A percentile compares a stretch with the other conserved stretches of the same genome.
phyloP scores from a whole-genome alignment of 2,113 vertebrate genomes.

The Macquaria australasica region DNA sequence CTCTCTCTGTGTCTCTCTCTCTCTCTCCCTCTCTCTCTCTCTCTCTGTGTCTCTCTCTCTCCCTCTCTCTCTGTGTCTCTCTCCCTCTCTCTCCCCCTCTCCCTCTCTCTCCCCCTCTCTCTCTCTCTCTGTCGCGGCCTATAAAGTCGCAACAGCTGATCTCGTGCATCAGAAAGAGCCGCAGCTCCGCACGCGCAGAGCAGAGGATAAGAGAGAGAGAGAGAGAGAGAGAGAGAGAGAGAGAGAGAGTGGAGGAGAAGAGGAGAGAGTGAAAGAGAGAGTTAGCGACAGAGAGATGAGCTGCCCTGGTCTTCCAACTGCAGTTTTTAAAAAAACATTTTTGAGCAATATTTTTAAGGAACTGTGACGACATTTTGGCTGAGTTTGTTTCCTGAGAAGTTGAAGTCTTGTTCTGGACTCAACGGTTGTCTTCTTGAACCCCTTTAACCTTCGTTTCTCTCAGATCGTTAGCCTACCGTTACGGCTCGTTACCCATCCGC shows the following conservation, averaged over 20 bases:
- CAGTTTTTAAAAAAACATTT: constrained; percentile 11
- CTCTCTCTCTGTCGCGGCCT: constrained; percentile 65
- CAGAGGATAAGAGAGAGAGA: constrained; percentile 39
- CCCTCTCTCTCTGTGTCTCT: constrained; percentile 31
- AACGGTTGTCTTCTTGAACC: neutral
- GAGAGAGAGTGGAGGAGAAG: constrained; percentile 39
- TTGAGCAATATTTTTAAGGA: constrained; percentile 45
- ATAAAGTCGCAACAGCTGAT: constrained; percentile 90
- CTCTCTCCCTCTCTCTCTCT: constrained; percentile 31
- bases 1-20: constrained; percentile 23
- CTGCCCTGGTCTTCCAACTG: constrained; percentile 53
- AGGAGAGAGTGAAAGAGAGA: constrained; percentile 38
- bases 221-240: constrained; percentile 40
- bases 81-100: constrained; percentile 23
- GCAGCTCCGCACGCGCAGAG: constrained; percentile 73
- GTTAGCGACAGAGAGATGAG: constrained; percentile 8
- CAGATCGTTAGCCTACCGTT: neutral
- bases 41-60: constrained; percentile 35
- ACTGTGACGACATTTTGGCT: constrained; percentile 14
- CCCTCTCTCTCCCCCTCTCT: constrained; percentile 33
- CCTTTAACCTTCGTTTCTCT: constrained; percentile 12
- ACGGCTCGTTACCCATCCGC: neutral
- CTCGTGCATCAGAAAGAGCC: constrained; percentile 83
- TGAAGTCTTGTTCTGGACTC: constrained; percentile 19
- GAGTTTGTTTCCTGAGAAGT: neutral